A percentile compares a stretch with the other conserved stretches of the same genome.
phyloP scores from a whole-genome alignment of 2,113 vertebrate genomes.

The Melospiza georgiana region DNA sequence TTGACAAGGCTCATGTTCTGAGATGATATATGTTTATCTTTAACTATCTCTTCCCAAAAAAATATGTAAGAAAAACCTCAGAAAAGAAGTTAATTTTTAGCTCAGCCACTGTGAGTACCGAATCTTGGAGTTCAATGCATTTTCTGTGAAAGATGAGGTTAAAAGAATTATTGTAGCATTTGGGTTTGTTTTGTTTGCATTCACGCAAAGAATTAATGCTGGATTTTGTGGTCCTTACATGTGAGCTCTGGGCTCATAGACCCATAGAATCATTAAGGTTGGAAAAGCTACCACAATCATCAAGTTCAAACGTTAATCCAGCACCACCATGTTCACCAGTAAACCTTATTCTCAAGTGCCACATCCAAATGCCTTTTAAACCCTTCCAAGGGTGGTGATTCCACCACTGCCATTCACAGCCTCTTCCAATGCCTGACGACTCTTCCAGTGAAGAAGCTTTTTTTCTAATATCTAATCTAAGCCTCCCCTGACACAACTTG shows the following conservation, averaged over 20 bases:
- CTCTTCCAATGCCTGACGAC: not conserved
- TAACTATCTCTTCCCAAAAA: not conserved
- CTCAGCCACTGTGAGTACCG: not conserved
- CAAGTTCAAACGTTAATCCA: not conserved
- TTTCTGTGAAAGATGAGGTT: not conserved
- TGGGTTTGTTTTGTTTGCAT: not conserved
- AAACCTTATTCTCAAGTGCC: not conserved
- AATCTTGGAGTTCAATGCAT: not conserved
- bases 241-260: not conserved
- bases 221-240: not conserved
- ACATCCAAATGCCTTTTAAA: not conserved
- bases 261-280: not conserved
- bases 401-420: fast-evolving
- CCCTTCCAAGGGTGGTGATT: not conserved
- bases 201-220: not conserved
- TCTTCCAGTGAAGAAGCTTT: not conserved
- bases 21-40: not conserved
- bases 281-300: not conserved
- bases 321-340: not conserved
- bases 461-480: not conserved
- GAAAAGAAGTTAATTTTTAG: not conserved
- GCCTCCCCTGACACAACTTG: not conserved
- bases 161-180: not conserved
- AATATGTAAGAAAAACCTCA: not conserved
- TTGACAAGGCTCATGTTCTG: not conserved